Base-by-base conservation (phyloP, 2,888 invertebrate species). In the Zelleria hepariella region DNA sequence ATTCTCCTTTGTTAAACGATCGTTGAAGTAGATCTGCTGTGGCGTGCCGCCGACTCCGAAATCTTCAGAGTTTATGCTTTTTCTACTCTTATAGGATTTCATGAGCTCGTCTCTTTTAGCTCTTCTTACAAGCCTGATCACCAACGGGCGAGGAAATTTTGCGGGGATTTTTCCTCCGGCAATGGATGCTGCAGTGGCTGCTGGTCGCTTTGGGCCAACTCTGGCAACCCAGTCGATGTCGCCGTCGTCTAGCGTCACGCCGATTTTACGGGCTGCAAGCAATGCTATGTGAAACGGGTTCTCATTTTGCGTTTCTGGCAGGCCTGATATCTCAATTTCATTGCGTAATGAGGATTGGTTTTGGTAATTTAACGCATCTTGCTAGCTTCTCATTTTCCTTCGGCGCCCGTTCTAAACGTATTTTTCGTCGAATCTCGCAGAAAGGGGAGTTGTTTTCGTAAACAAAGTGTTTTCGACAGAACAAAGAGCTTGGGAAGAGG, bases 1-100 rank as follows among this genome's bases (percentile, higher is more conserved):
- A 23, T 65, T 65, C 42, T 61, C 62, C 23, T 60, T 62, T 5
- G 65, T 63, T 5, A 67, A 61, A 1, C 66, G 52, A 56, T 67
- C 47, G 15, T 47, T 47, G 47, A 10, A 47, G 15, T n/a, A 47
- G 3, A 47, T 47, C 18, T 47, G 10, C 3, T n/a, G 47, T 15
- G 47, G 10, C 3, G 47, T 5, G 10, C 5, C 47, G 47, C 18
- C 47, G 3, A 47, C 6, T 7, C 15, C 47, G 4, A 47, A n/a
- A 15, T 47, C 47, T 32, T 32, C 10, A 10, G 5, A 7, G 3
- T 5, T 47, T n/a, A n/a, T 7, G 18, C 15, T 47, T n/a, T n/a
- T 47, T 3, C 47, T 10, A 15, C 15, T 47, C 15, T n/a, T 47
- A 47, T n/a, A 47, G 6, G 47, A 5, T 47, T 47, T 47, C 15